Base-by-base conservation (phyloP, 2,888 invertebrate species). In the Xestia sexstrigata region DNA sequence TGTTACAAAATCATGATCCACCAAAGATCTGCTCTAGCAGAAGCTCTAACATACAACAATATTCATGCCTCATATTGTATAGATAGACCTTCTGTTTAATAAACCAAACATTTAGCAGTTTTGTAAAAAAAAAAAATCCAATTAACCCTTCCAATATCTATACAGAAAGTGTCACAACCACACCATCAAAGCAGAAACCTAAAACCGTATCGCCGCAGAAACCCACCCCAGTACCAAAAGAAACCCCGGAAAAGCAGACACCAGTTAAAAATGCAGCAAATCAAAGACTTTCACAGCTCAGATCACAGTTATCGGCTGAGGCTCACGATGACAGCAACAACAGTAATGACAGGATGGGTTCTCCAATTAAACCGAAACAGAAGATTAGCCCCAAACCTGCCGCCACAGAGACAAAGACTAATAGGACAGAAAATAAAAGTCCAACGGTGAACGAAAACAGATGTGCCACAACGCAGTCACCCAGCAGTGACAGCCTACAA, bases 401-500 rank as follows among this genome's bases (percentile, higher is more conserved):
- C 9, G 92, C 93, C 74, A 85, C 91, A 4, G 93, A 92, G 71
- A 77, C 82, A 5, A 93, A 89, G 91, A 85, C 58, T 39, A 7
- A 74, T 42, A 82, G 89, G 78, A 78, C 77, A 76, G 75, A 93
- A 91, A 75, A 83, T 84, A 71, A 92, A 88, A 95, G 94, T 84
- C 94, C 95, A 15, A 89, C 83, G 62, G 83, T 88, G 0, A 93
- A 89, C 76, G 95, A 95, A 47, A 87, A 92, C 7, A 94, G 91
- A 88, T 91, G 89, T 63, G 79, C 89, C 0, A 91, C 89, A 23
- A 86, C 88, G 0, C 95, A 94, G 45, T 95, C 96, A 2, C 95
- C 95, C 0, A 94, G 91, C 81, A 94, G 91, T 81, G 96, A 96
- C 42, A 95, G 93, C 45, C 82, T 94, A 17, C 94, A 95, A 39